phyloP scores from a whole-genome alignment of 2,797 vertebrate genomes.

The Clarias pachynema region DNA sequence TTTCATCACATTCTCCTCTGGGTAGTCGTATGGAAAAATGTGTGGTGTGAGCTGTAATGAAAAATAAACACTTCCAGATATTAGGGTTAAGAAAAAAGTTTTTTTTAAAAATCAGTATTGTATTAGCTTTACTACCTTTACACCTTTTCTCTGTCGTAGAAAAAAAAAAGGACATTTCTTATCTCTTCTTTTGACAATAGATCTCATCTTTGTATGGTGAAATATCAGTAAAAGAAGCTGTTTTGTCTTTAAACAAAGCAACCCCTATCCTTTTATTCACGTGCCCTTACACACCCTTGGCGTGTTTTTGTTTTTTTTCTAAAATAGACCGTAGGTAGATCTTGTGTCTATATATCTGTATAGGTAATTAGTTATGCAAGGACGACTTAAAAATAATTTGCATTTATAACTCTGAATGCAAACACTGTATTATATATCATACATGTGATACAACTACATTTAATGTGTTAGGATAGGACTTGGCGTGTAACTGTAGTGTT shows the following conservation, averaged over 20 bases:
- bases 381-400: neutral
- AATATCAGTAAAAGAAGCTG: neutral
- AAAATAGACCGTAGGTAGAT: neutral
- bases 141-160: neutral
- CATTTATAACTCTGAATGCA: neutral
- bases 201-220: neutral
- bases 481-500: neutral
- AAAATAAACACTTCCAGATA: conserved; percentile 10
- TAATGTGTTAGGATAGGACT: neutral
- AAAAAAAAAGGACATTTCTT: neutral
- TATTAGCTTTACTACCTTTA: neutral
- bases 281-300: conserved; percentile 12
- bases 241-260: conserved; percentile 28
- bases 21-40: conserved; percentile 38
- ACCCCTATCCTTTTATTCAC: conserved; percentile 10
- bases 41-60: conserved; percentile 26
- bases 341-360: neutral
- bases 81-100: neutral
- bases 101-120: neutral
- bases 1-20: conserved; percentile 52
- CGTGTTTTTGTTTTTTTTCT: neutral
- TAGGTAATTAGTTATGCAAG: neutral
- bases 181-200: neutral
- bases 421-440: neutral
- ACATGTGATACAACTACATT: neutral